These are phyloP conservation scores for Marmota flaviventris DNA, from an alignment of 2,113 vertebrate species.

Conservation along the genomic window DNA sequence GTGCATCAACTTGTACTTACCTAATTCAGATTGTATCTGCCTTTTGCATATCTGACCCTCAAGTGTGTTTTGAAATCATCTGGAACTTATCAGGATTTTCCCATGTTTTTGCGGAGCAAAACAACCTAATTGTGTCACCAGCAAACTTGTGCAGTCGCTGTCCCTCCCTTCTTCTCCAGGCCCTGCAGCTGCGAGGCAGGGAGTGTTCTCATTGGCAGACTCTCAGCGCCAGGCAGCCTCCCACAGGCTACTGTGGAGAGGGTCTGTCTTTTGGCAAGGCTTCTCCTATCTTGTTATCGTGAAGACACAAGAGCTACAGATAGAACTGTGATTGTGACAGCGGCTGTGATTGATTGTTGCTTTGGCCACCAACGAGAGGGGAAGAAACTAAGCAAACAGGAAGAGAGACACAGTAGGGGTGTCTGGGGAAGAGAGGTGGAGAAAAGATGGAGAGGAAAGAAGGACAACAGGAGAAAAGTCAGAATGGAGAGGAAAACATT, in stretches of 20 bases:
- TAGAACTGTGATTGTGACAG: not conserved
- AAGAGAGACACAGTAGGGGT: slow-evolving; percentile 53
- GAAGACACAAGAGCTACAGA: slow-evolving; percentile 36
- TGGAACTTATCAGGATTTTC: slow-evolving; percentile 76
- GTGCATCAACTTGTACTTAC: slow-evolving; percentile 56
- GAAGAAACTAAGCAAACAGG: slow-evolving; percentile 63
- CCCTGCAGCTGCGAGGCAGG: slow-evolving; percentile 37
- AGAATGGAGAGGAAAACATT: slow-evolving; percentile 68
- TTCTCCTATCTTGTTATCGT: slow-evolving; percentile 14
- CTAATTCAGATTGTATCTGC: slow-evolving; percentile 70
- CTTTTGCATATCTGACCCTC: slow-evolving; percentile 57
- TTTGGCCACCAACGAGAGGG: slow-evolving; percentile 51
- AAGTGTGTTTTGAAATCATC: slow-evolving; percentile 74
- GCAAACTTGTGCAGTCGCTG: not conserved
- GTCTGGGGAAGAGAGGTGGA: slow-evolving; percentile 58
- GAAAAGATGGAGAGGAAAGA: slow-evolving; percentile 55
- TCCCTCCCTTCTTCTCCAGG: not conserved
- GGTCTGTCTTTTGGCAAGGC: slow-evolving; percentile 29
- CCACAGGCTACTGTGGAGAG: slow-evolving; percentile 68
- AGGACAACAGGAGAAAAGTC: slow-evolving; percentile 65
- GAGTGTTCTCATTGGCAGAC: slow-evolving; percentile 17
- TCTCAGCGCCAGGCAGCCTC: not conserved
- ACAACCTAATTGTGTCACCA: slow-evolving; percentile 58
- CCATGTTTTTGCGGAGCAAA: slow-evolving; percentile 66
- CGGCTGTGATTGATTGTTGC: slow-evolving; percentile 17